A percentile compares a stretch with the other conserved stretches of the same genome.
phyloP scores from a whole-genome alignment of 2,797 vertebrate species.

The Schizopygopsis pylzovi region DNA sequence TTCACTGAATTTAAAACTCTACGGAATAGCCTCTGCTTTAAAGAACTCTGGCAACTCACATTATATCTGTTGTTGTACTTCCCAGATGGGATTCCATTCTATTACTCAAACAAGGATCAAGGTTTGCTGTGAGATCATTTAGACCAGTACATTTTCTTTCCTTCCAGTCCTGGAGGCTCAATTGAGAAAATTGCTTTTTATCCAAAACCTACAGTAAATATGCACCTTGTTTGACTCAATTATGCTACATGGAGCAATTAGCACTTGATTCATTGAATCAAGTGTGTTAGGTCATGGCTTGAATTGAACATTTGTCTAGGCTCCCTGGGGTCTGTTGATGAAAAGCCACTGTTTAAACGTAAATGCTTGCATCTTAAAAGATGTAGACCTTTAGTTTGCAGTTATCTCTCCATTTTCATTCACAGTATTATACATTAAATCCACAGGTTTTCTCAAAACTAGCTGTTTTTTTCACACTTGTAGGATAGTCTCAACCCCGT shows the following conservation, averaged over 20 bases:
- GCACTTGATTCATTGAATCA: constrained; percentile 34
- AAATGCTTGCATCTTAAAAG: neutral
- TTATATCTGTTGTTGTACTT: constrained; percentile 45
- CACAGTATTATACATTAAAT: neutral
- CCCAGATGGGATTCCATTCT: constrained; percentile 60
- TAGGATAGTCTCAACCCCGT: neutral
- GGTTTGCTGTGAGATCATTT: constrained; percentile 56
- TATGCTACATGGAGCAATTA: constrained; percentile 35
- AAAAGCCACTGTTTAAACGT: neutral
- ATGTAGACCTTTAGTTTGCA: neutral
- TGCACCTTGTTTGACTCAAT: constrained; percentile 22
- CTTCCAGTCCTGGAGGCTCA: constrained; percentile 13
- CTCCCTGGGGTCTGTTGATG: constrained; percentile 27
- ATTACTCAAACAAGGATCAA: constrained; percentile 57
- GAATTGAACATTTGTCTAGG: neutral
- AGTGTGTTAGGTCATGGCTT: constrained; percentile 19
- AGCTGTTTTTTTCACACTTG: neutral
- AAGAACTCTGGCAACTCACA: constrained; percentile 42
- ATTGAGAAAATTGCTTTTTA: constrained; percentile 31
- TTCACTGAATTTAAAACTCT: constrained; percentile 46
- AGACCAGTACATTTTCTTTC: neutral
- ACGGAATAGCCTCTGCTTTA: constrained; percentile 20
- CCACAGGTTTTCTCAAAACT: constrained; percentile 8
- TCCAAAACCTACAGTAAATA: constrained; percentile 6
- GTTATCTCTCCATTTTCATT: neutral